Percentiles rank a stretch among this genome's conserved stretches.
Conservation (phyloP, 2,113 vertebrate species). For the Mormyrus lacerda region DNA sequence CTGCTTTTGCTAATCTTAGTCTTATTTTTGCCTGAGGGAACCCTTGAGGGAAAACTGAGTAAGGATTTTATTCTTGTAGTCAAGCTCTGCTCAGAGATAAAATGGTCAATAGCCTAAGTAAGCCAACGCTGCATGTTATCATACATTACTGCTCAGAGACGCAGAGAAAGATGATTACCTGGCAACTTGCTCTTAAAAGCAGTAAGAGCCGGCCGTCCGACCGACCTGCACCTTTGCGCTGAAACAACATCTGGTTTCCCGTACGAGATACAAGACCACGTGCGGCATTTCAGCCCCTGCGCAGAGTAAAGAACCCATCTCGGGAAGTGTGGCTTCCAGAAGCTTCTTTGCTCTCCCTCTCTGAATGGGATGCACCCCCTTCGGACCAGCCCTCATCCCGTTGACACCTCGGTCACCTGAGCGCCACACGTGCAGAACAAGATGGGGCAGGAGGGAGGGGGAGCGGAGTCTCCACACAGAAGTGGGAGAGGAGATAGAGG, state of each 20-base stretch:
- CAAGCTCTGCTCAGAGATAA: neutral
- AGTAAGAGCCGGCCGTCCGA: neutral
- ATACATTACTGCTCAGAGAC: neutral
- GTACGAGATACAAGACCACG: neutral
- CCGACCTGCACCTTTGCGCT: neutral
- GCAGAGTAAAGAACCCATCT: neutral
- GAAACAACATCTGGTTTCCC: neutral
- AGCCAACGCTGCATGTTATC: neutral
- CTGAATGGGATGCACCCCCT: neutral
- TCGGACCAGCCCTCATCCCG: neutral
- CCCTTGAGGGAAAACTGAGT: neutral
- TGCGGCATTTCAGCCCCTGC: neutral
- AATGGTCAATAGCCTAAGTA: neutral
- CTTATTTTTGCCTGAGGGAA: neutral
- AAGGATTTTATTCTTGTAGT: neutral
- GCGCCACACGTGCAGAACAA: neutral
- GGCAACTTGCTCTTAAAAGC: neutral
- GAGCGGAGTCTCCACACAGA: neutral
- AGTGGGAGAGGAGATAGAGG: neutral
- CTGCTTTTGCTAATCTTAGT: neutral
- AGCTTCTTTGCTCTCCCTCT: neutral
- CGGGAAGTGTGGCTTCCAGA: neutral
- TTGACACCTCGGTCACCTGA: neutral
- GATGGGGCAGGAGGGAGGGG: neutral
- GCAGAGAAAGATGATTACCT: neutral